These are phyloP conservation scores for Salminus brasiliensis DNA, from an alignment of 2,113 vertebrate genomes.

Conservation along the genomic window DNA sequence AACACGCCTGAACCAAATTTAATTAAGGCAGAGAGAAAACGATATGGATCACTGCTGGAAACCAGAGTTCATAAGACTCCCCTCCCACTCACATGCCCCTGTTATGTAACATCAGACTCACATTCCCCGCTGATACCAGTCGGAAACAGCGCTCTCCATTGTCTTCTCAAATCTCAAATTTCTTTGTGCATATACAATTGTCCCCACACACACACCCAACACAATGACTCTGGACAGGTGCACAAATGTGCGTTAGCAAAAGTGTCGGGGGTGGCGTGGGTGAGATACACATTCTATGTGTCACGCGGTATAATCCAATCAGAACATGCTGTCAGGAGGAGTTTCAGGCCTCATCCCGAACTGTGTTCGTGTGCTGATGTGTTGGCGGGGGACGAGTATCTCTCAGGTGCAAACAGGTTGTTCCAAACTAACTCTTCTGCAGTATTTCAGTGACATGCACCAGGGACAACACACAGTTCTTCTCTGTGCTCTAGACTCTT, in stretches of 20 bases:
- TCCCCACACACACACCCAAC: not conserved
- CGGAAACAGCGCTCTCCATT: not conserved
- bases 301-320: slow-evolving; percentile 9
- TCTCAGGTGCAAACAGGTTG: not conserved
- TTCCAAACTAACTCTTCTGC: not conserved
- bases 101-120: not conserved
- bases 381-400: not conserved
- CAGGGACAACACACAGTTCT: not conserved
- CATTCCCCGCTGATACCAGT: not conserved
- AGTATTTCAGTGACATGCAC: not conserved
- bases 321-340: slow-evolving; percentile 26
- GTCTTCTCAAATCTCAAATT: not conserved
- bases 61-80: not conserved
- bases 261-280: slow-evolving; percentile 23
- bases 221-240: slow-evolving; percentile 10
- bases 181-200: not conserved
- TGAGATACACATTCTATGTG: slow-evolving; percentile 13
- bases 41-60: not conserved
- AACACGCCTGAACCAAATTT: not conserved
- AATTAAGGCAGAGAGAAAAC: not conserved
- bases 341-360: slow-evolving; percentile 16
- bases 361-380: not conserved
- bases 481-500: not conserved
- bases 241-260: slow-evolving; percentile 2
- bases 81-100: slow-evolving; percentile 3